Evolutionary conservation across 2,113 vertebrate genomes (phyloP), one percentile per base, ranked within the genome.

Genomic region (Nothoprocta pentlandii): DNA sequence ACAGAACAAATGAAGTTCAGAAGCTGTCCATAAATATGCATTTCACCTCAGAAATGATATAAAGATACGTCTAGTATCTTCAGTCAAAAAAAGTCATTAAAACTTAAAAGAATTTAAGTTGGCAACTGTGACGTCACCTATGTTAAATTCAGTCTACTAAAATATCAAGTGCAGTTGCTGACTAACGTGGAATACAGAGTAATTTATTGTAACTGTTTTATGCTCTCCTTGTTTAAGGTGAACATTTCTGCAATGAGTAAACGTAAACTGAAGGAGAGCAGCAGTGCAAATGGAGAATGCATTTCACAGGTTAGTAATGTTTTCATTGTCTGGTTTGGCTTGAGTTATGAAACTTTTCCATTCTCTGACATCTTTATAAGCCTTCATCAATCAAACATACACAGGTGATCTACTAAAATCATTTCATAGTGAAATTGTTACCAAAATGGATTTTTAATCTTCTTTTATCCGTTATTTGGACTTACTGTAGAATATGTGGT

Each of bases 231-330:
- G 12, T 42, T 81, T 77, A 30, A 93, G 94, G 16, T 80, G 21
- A 66, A 87, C 36, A 47, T 74, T 89, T 69, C 90, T 15, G 41
- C 92, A 46, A 98, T 98, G 98, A 98, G 91, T 71, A 99, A 98
- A 92, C 98, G 98, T 59, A 99, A 98, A 90, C 58, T 44, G 6
- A 98, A 97, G 78, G 98, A 97, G 22, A 96, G 26, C 70, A 96
- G 22, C n/a, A 84, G 93, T 63, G 62, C 97, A 22, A 85, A 92
- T 2, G 95, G 96, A 73, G 98, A 99, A 89, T 98, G 97, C 87
- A 95, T 99, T 94, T 98, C 97, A 46, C 97, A 99, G 99, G 99
- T 99, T 66, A 87, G 98, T 97, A 36, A 25, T 58, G 2, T 53
- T 36, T 88, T 81, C n/a, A 3, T 25, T 85, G 4, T 3, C 36